Percentiles rank a stretch among this genome's conserved stretches.
phyloP scores from a whole-genome alignment of 2,888 invertebrate species.

The Synergus itoensis region DNA sequence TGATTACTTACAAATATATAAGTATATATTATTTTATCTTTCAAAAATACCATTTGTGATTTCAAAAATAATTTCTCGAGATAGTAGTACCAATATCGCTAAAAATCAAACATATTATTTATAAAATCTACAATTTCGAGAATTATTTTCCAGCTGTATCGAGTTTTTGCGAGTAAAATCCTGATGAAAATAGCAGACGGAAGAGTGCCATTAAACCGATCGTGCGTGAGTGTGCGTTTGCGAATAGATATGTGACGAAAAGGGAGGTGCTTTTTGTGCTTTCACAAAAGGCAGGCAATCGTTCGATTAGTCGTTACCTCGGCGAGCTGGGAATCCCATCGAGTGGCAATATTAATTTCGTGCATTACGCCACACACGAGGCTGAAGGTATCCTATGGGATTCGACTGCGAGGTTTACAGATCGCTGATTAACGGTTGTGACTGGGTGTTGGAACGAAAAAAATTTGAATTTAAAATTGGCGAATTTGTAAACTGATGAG shows the following conservation, averaged over 20 bases:
- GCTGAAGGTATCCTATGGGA: constrained; percentile 48
- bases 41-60: too few relatives aligned
- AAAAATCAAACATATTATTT: too few relatives aligned
- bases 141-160: background rate
- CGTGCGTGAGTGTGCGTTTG: constrained; percentile 14
- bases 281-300: constrained; percentile 62
- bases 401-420: constrained; percentile 44
- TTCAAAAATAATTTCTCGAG: too few relatives aligned
- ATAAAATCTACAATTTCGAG: background rate
- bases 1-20: too few relatives aligned
- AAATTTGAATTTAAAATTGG: constrained; percentile 32
- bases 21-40: too few relatives aligned
- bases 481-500: constrained; percentile 16
- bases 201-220: constrained; percentile 37
- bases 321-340: constrained; percentile 57
- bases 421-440: constrained; percentile 56
- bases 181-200: constrained; percentile 9
- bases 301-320: constrained; percentile 63
- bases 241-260: constrained; percentile 18
- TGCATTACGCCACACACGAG: constrained; percentile 41
- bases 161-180: background rate
- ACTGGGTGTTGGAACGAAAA: constrained; percentile 54
- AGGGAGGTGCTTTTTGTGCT: constrained; percentile 42
- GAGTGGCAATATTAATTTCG: constrained; percentile 70
- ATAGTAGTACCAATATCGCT: too few relatives aligned